phyloP scores from a whole-genome alignment of 2,888 invertebrate species.

The Chydorus sphaericus region DNA sequence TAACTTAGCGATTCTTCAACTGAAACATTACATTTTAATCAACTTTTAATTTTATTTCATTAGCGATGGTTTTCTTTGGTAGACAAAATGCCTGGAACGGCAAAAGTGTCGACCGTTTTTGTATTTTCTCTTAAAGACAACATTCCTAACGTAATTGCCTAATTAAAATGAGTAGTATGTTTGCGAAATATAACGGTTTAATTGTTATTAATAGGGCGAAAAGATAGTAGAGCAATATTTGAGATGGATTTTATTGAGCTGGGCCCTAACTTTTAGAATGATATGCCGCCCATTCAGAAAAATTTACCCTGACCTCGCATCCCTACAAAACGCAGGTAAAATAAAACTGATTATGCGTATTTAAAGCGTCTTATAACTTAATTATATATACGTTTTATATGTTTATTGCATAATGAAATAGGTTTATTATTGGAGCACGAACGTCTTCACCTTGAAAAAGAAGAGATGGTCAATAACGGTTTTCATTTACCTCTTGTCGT shows the following conservation, averaged over 20 bases:
- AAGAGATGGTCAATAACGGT: neutral
- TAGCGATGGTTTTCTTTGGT: neutral
- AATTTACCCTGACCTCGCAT: neutral
- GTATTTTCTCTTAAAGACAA: neutral
- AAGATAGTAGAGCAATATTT: neutral
- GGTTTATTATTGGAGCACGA: neutral
- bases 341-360: neutral
- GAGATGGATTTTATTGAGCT: neutral
- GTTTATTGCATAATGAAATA: too few relatives aligned
- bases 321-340: neutral
- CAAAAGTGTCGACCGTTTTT: neutral
- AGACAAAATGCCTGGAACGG: neutral
- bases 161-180: too few relatives aligned
- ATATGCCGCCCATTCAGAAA: neutral
- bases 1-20: neutral
- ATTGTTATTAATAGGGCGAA: neutral
- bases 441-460: neutral
- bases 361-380: neutral
- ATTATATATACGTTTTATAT: too few relatives aligned
- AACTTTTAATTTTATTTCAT: neutral
- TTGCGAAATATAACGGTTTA: neutral
- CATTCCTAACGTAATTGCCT: neutral
- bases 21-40: neutral
- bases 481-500: neutral
- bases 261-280: neutral